phyloP scores from a whole-genome alignment of 2,888 invertebrate genomes.

The Pollenia amentaria region DNA sequence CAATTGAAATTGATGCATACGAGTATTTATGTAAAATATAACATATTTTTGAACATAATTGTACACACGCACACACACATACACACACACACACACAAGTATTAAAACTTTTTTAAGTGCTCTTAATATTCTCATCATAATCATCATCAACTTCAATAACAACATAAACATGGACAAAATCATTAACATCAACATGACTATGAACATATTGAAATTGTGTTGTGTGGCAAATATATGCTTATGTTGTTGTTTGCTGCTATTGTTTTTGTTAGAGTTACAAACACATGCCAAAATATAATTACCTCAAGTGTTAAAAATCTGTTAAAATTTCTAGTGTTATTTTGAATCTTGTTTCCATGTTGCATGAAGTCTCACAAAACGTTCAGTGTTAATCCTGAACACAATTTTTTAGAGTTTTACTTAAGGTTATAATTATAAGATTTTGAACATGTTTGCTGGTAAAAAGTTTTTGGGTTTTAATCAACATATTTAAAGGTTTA shows the following conservation, averaged over 20 bases:
- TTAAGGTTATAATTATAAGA: not conserved
- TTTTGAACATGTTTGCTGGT: not conserved
- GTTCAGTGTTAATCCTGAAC: not conserved
- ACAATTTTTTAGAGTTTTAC: not conserved
- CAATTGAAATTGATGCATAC: conserved; percentile 80
- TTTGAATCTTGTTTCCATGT: not conserved
- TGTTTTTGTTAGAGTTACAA: conserved; percentile 35
- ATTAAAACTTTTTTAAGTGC: conserved; percentile 20
- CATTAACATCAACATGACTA: conserved; percentile 37
- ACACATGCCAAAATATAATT: conserved; percentile 60
- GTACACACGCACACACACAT: not conserved
- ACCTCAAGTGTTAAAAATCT: conserved; percentile 57
- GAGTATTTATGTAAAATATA: conserved; percentile 42
- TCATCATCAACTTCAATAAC: conserved; percentile 37
- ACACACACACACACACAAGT: not conserved
- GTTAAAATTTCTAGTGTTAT: conserved; percentile 26
- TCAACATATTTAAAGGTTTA: not conserved
- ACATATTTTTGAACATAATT: conserved; percentile 1
- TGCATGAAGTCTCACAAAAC: not conserved
- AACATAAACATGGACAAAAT: conserved; percentile 39
- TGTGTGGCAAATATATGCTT: conserved; percentile 18
- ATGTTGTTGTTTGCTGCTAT: conserved; percentile 27
- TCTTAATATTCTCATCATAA: conserved; percentile 52
- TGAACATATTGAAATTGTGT: conserved; percentile 38
- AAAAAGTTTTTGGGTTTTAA: not conserved